phyloP scores from a whole-genome alignment of 37 sponge, comb jelly and placozoan species.

The Aplysina aerophoba region DNA sequence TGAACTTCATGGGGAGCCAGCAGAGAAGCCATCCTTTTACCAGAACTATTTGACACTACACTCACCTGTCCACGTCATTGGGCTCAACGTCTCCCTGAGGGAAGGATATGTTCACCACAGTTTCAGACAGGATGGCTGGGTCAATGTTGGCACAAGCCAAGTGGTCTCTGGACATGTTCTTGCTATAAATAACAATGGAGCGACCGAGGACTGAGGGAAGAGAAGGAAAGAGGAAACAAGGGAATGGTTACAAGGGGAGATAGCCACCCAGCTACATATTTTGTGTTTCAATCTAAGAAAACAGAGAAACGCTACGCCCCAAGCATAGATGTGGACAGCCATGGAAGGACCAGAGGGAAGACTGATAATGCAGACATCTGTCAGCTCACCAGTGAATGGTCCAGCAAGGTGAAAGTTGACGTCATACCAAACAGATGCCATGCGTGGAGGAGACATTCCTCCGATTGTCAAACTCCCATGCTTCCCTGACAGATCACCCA shows the following conservation, averaged over 20 bases:
- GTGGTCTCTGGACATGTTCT: background rate
- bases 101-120: background rate
- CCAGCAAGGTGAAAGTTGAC: conserved; percentile 4
- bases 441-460: background rate
- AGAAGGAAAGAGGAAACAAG: background rate
- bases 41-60: too few species aligned
- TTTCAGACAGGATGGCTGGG: conserved; percentile 1
- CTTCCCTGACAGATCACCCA: conserved; percentile 33
- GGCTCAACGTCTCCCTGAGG: background rate
- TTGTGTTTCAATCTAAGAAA: too few species aligned
- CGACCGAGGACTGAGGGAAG: conserved; percentile 53
- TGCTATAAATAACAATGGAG: conserved; percentile 52
- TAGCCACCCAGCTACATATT: too few species aligned
- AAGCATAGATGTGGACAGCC: too few species aligned
- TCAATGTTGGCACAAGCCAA: conserved; percentile 52
- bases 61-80: too few species aligned
- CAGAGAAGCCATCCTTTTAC: too few species aligned
- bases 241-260: too few species aligned
- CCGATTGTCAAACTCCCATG: conserved; percentile 5
- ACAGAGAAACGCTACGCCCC: too few species aligned
- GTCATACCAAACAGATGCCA: background rate
- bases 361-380: too few species aligned
- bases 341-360: too few species aligned
- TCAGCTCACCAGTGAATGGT: background rate
- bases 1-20: too few species aligned